A percentile compares a stretch with the other conserved stretches of the same genome.
Evolutionary conservation across 2,888 invertebrate genomes (phyloP).

Genomic region (Dermolepida albohirtum): DNA sequence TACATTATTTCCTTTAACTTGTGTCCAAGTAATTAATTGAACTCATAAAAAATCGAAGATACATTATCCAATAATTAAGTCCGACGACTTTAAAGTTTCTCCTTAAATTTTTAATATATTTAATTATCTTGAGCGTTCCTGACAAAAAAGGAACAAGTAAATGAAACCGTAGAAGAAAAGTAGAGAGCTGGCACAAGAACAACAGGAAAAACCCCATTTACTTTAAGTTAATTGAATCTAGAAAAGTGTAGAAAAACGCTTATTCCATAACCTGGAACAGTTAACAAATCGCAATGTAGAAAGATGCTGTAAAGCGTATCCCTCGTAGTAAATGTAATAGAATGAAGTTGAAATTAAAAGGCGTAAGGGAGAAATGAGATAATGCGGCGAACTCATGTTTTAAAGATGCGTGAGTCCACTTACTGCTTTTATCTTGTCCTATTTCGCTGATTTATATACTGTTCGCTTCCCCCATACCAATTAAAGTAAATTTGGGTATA

Average conservation of each 20-base stretch:
- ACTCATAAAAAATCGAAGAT: too few species aligned
- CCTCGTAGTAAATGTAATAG: slow-evolving; percentile 8
- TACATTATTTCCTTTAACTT: too few species aligned
- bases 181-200: slow-evolving; percentile 1
- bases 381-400: slow-evolving; percentile 37
- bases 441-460: slow-evolving; percentile 28
- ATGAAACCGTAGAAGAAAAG: too few species aligned
- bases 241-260: slow-evolving; percentile 21
- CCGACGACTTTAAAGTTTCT: neutral
- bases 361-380: slow-evolving; percentile 36
- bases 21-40: too few species aligned
- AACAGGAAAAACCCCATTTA: slow-evolving; percentile 21
- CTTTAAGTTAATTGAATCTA: slow-evolving; percentile 28
- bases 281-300: slow-evolving; percentile 13
- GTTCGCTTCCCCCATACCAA: slow-evolving; percentile 23
- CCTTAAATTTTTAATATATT: slow-evolving; percentile 3
- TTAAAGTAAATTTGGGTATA: slow-evolving; percentile 6
- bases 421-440: slow-evolving; percentile 22
- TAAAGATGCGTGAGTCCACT: slow-evolving; percentile 34
- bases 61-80: too few species aligned
- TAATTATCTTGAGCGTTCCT: neutral
- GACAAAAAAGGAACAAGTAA: too few species aligned
- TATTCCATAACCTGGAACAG: slow-evolving; percentile 19
- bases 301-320: slow-evolving; percentile 26
- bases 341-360: slow-evolving; percentile 38